Evolutionary conservation across 1,140 invertebrate species (phyloP).

Genomic region (Zaprionus lachaisei): DNA sequence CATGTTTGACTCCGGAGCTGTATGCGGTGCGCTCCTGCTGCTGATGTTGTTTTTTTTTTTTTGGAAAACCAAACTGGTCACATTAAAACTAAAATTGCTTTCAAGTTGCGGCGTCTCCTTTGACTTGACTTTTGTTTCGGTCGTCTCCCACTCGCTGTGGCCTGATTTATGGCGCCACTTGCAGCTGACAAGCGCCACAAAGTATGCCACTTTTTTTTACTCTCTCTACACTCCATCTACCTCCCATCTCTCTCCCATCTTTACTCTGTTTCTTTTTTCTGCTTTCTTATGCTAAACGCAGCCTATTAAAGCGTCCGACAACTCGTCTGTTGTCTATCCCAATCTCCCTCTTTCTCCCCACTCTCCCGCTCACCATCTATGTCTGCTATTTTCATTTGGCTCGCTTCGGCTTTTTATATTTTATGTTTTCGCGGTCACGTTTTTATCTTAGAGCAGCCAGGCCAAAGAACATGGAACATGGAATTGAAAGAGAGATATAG

Average conservation of each 20-base stretch:
- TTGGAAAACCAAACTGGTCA: conserved; percentile 34
- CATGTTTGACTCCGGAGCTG: too few relatives aligned
- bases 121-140: conserved; percentile 50
- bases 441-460: conserved; percentile 68
- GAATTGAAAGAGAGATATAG: background rate
- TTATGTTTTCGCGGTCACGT: conserved; percentile 74
- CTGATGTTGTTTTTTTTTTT: background rate
- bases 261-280: background rate
- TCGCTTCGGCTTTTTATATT: conserved; percentile 33
- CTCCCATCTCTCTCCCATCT: background rate
- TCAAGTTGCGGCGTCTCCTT: conserved; percentile 58
- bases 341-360: background rate
- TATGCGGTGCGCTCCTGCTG: too few relatives aligned
- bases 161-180: conserved; percentile 77
- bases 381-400: conserved; percentile 40
- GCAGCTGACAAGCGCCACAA: conserved; percentile 59
- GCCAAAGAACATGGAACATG: conserved; percentile 6
- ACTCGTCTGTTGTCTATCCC: conserved; percentile 16
- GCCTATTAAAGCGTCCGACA: conserved; percentile 45
- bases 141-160: conserved; percentile 28
- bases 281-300: conserved; percentile 30
- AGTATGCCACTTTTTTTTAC: conserved; percentile 50
- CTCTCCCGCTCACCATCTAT: background rate
- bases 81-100: conserved; percentile 74
- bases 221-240: background rate